Conservation (phyloP, 2,888 invertebrate species). For the Chouioia cunea region DNA sequence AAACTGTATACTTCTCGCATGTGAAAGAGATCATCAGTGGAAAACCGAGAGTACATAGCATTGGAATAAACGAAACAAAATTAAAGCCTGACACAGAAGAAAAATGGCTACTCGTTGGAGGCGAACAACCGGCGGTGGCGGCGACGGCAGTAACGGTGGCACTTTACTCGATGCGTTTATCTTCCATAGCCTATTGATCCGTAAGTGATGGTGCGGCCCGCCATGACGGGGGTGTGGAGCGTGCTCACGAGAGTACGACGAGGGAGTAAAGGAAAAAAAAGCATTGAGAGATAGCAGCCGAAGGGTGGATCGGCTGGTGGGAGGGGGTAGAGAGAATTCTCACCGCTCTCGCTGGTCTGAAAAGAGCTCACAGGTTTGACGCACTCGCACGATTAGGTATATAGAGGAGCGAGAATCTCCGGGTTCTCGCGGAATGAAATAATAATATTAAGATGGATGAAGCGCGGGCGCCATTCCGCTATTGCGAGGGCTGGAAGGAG, state of each 20-base stretch:
- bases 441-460: constrained; percentile 68
- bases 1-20: too few relatives aligned
- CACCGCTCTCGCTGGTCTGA: constrained; percentile 29
- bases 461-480: constrained; percentile 29
- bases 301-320: constrained; percentile 10
- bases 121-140: constrained; percentile 19
- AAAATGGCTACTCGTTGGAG: constrained; percentile 42
- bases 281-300: constrained; percentile 1
- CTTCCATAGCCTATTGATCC: constrained; percentile 67
- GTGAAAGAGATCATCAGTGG: too few relatives aligned
- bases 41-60: too few relatives aligned
- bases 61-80: too few relatives aligned
- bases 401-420: constrained; percentile 48
- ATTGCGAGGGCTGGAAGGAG: constrained; percentile 22
- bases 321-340: constrained; percentile 15
- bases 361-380: constrained; percentile 45
- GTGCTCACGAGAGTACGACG: not conserved
- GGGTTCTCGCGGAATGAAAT: constrained; percentile 65
- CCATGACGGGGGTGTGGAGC: constrained; percentile 35
- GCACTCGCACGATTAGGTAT: constrained; percentile 54
- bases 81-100: constrained; percentile 3
- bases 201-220: constrained; percentile 48
- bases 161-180: constrained; percentile 59
- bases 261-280: constrained; percentile 14
- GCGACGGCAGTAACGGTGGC: constrained; percentile 7